These are phyloP conservation scores for Hofmannophila pseudospretella DNA, from an alignment of 2,888 invertebrate genomes.

Conservation along the genomic window DNA sequence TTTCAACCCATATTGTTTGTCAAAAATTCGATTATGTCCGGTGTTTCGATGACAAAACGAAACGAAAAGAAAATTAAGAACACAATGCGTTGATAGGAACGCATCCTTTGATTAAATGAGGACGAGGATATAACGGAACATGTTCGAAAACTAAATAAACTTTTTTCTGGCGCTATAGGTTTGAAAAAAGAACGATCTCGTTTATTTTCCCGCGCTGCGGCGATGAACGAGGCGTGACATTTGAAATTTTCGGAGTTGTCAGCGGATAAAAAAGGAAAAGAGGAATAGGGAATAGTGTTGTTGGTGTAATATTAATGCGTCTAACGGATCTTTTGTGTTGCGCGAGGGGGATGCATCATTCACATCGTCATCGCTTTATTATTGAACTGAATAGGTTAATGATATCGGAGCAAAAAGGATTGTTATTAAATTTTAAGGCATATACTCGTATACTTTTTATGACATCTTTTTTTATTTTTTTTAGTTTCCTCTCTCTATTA, in stretches of 20 bases:
- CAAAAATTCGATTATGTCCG: conserved; percentile 70
- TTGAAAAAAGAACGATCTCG: conserved; percentile 50
- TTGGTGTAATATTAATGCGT: conserved; percentile 68
- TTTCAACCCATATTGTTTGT: conserved; percentile 70
- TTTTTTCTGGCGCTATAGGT: conserved; percentile 49
- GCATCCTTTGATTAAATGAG: conserved; percentile 52
- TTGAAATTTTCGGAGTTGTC: conserved; percentile 66
- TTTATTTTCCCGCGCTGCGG: conserved; percentile 62
- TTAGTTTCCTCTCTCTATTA: conserved; percentile 7
- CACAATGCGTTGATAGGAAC: conserved; percentile 36
- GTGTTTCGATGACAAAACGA: conserved; percentile 50
- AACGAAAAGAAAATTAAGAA: conserved; percentile 37
- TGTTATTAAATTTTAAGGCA: conserved; percentile 24
- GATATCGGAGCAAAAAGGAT: conserved; percentile 47
- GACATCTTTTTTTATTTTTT: conserved; percentile 4
- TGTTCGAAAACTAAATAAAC: conserved; percentile 53
- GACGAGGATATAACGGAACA: conserved; percentile 54
- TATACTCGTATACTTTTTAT: not conserved
- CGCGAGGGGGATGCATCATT: conserved; percentile 47
- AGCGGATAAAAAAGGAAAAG: conserved; percentile 51
- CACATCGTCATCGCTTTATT: conserved; percentile 40
- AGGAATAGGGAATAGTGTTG: conserved; percentile 57
- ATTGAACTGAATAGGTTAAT: conserved; percentile 43
- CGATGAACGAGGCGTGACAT: conserved; percentile 75
- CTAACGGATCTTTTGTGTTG: conserved; percentile 67